Base-by-base conservation (phyloP, 1,140 invertebrate genomes). In the Nautilus pompilius region DNA sequence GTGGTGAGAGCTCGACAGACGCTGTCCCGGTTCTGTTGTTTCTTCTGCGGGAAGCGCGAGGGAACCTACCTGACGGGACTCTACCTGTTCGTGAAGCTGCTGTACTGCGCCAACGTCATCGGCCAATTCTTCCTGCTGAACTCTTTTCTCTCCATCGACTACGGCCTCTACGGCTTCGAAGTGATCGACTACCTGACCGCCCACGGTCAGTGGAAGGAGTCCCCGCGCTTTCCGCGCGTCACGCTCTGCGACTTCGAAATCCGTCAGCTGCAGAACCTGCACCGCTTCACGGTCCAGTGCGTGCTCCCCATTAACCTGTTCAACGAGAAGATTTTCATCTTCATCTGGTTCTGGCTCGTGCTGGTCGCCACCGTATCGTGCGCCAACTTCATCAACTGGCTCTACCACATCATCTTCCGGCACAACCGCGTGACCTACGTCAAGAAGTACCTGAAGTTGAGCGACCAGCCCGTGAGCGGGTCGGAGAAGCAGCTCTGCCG, bases 171-270 rank as follows among this genome's bases (percentile, higher is more conserved):
- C 64, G 84, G 84, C 15, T 73, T 84, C 60, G 79, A 83, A 62
- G 81, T 85, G 13, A 70, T 85, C 13, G 66, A 71, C 36, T 74
- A 80, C 41, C 63, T 84, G 28, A 63, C 75, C 22, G 68, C 73
- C 32, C 80, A 81, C 5, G 71, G 76, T 22, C 75, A 80, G 51
- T 84, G 82, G 83, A 76, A 68, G 60, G 75, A 75, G 46, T 75
- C 74, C 60, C 76, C 70, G 62, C 65, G 79, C 32, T 86, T 86
- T 71, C 85, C 85, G 8, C 71, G 84, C 10, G 81, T 86, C 3
- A 86, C 85, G 0, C 72, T 85, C 58, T 86, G 85, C 69, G 84
- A 86, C 67, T 85, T 85, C 73, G 70, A 84, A 54, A 82, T 84
- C 22, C 79, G 85, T 24, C 83, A 84, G 20, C 73, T 85, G 13